Evolutionary conservation across 2,797 vertebrate genomes (phyloP).

Genomic region (Pelobates cultripes): DNA sequence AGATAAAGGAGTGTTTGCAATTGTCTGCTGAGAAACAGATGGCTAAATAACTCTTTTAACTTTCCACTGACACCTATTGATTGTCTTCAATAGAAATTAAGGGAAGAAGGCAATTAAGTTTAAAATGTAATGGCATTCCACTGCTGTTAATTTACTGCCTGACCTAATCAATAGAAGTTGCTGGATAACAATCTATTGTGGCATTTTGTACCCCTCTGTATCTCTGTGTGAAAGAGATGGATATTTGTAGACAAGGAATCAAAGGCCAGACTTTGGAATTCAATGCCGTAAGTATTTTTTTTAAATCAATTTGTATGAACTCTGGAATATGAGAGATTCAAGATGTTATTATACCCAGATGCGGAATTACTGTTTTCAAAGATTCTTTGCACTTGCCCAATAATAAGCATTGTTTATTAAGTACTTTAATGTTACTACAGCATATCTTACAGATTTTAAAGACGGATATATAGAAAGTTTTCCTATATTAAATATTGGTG

Average conservation of each 20-base stretch:
- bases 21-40: conserved; percentile 65
- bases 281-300: conserved; percentile 2
- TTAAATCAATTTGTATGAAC: not conserved
- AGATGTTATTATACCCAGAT: not conserved
- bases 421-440: not conserved
- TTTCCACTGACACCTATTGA: conserved; percentile 76
- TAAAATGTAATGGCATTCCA: conserved; percentile 77
- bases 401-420: not conserved
- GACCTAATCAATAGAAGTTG: conserved; percentile 73
- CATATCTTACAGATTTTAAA: not conserved
- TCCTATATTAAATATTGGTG: too few relatives aligned
- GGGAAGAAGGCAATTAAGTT: conserved; percentile 80
- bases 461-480: not conserved
- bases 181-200: conserved; percentile 71
- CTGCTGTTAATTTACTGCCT: conserved; percentile 80
- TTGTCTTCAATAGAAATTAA: conserved; percentile 78
- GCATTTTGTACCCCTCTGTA: conserved; percentile 55
- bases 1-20: conserved; percentile 65
- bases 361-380: not conserved
- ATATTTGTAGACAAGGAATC: conserved; percentile 35
- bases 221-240: conserved; percentile 54
- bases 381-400: not conserved
- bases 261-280: conserved; percentile 16
- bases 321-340: not conserved
- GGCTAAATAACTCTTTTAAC: conserved; percentile 74